Conservation (phyloP, 2,113 vertebrate species). For the Sprattus sprattus region DNA sequence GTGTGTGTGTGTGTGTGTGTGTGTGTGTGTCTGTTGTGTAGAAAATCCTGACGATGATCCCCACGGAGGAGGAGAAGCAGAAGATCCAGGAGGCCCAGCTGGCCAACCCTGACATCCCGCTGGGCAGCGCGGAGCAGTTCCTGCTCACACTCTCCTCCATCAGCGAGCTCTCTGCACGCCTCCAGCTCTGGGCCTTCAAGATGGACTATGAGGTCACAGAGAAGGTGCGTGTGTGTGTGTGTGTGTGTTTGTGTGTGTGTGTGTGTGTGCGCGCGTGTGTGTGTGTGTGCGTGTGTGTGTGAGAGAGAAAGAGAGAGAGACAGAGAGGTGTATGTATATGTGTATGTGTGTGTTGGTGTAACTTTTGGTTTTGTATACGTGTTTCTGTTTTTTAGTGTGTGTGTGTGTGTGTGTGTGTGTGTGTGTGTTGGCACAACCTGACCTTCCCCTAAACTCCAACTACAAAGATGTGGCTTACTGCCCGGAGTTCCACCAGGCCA, state of each 20-base stretch:
- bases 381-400: background rate
- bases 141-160: conserved; percentile 94
- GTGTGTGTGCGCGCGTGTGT: background rate
- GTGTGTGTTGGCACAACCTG: conserved; percentile 46
- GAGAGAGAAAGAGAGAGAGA: no score
- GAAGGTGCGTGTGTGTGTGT: conserved; percentile 69
- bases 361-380: conserved; percentile 25
- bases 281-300: background rate
- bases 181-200: conserved; percentile 98
- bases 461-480: background rate
- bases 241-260: conserved; percentile 47
- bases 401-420: conserved; percentile 17
- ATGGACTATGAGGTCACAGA: conserved; percentile 94
- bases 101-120: conserved; percentile 84
- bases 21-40: conserved; percentile 47
- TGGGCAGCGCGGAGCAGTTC: conserved; percentile 94
- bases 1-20: background rate
- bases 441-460: background rate
- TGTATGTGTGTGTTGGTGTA: background rate
- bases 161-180: conserved; percentile 88
- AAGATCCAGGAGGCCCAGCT: conserved; percentile 95
- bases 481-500: background rate
- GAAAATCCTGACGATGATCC: conserved; percentile 98
- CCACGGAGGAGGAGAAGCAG: conserved; percentile 93
- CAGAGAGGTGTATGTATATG: background rate